A percentile compares a stretch with the other conserved stretches of the same genome.
These are phyloP conservation scores for Antennarius striatus DNA, from an alignment of 2,113 vertebrate genomes.

Conservation along the genomic window DNA sequence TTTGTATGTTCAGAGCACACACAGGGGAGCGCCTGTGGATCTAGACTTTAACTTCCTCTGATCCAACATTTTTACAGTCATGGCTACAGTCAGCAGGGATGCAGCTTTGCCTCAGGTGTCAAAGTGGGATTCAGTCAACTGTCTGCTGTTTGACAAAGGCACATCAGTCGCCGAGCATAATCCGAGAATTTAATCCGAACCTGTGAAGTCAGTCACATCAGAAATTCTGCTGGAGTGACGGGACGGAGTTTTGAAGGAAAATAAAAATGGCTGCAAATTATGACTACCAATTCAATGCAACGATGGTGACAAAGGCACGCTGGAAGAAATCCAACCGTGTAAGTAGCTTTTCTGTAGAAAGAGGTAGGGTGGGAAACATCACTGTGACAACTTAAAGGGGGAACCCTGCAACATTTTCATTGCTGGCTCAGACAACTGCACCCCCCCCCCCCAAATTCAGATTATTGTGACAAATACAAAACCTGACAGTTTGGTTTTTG, in stretches of 20 bases:
- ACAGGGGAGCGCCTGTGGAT: conserved; percentile 20
- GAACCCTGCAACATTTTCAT: not conserved
- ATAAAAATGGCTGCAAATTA: conserved; percentile 54
- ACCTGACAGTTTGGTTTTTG: not conserved
- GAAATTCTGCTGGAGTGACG: conserved; percentile 26
- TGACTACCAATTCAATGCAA: conserved; percentile 17
- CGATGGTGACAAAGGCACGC: conserved; percentile 44
- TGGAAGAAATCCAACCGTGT: conserved; percentile 62
- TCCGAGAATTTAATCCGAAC: conserved; percentile 18
- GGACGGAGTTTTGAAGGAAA: conserved; percentile 11
- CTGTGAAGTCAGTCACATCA: conserved; percentile 19
- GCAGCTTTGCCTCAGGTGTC: conserved; percentile 27
- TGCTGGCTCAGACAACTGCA: not conserved
- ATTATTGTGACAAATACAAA: not conserved
- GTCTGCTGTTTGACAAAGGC: conserved; percentile 14
- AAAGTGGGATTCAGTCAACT: conserved; percentile 17
- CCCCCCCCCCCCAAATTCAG: not conserved
- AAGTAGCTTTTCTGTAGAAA: conserved; percentile 55
- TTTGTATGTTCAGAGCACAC: conserved; percentile 21
- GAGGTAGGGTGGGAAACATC: conserved; percentile 5
- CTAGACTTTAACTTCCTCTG: conserved; percentile 17
- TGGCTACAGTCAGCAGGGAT: conserved; percentile 14
- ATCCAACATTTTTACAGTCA: conserved; percentile 27
- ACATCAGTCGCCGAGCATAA: conserved; percentile 13
- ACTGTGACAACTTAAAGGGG: not conserved